Conservation (phyloP, 2,113 vertebrate species). For the Cettia cetti region DNA sequence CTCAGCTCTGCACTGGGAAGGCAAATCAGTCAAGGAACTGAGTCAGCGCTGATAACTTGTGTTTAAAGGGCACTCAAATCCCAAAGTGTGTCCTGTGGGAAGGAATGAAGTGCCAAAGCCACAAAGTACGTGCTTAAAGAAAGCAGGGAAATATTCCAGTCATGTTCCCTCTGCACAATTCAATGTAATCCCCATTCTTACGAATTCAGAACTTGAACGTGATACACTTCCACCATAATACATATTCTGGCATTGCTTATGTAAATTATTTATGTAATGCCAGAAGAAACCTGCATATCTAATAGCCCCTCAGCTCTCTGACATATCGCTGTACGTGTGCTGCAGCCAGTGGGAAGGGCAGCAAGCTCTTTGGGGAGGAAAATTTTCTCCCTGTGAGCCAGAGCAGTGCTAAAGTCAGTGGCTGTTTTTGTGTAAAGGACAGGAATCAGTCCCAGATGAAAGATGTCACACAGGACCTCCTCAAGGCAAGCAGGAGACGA, state of each 20-base stretch:
- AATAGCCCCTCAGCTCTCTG: neutral
- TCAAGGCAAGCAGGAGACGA: neutral
- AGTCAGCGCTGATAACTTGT: neutral
- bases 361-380: neutral
- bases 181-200: rapidly evolving
- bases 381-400: neutral
- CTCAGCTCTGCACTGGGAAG: neutral
- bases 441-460: neutral
- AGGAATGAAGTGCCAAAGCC: neutral
- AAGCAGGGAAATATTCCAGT: neutral
- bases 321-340: rapidly evolving
- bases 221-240: neutral
- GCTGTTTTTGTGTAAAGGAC: neutral
- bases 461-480: neutral
- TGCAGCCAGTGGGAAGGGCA: neutral
- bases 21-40: neutral
- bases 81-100: neutral
- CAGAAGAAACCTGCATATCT: neutral
- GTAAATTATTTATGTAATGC: neutral
- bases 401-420: rapidly evolving
- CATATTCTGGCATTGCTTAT: neutral
- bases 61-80: neutral
- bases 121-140: neutral
- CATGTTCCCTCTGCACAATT: neutral
- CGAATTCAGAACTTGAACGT: neutral